These are phyloP conservation scores for Oryzias curvinotus DNA, from an alignment of 2,113 vertebrate genomes.

Conservation along the genomic window DNA sequence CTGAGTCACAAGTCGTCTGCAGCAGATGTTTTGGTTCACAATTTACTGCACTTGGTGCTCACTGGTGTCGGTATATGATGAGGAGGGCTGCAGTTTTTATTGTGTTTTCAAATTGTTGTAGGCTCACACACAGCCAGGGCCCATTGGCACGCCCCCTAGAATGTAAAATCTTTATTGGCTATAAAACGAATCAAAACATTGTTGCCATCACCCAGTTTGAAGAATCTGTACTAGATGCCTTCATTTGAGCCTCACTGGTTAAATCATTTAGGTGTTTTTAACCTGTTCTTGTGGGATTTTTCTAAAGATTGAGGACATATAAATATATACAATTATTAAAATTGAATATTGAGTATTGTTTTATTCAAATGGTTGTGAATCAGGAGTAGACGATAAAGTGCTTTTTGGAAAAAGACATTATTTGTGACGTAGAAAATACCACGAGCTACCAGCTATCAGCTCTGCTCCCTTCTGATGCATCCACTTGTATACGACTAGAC, in stretches of 20 bases:
- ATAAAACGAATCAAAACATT: slow-evolving; percentile 33
- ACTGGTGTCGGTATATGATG: slow-evolving; percentile 17
- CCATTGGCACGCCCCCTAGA: background rate
- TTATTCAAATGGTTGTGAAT: too few species aligned
- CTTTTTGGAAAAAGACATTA: too few species aligned
- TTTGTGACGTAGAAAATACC: too few species aligned
- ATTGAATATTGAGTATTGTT: too few species aligned
- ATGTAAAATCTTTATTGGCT: slow-evolving; percentile 33
- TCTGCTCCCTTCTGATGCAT: too few species aligned
- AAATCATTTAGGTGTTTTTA: too few species aligned
- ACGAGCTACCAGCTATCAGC: too few species aligned
- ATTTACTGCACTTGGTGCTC: slow-evolving; percentile 4
- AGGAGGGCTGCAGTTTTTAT: slow-evolving; percentile 18
- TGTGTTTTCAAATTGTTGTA: slow-evolving; percentile 45
- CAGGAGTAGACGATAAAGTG: too few species aligned
- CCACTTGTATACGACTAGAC: too few species aligned
- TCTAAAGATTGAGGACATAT: too few species aligned
- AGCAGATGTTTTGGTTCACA: slow-evolving; percentile 30
- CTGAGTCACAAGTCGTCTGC: slow-evolving; percentile 4
- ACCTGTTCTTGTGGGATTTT: too few species aligned
- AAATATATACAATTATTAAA: too few species aligned
- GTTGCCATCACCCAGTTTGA: background rate
- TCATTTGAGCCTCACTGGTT: background rate
- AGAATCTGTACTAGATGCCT: background rate
- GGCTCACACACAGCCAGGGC: slow-evolving; percentile 16